Evolutionary conservation across 2,113 vertebrate species (phyloP).

Genomic region (Malurus cyaneus): DNA sequence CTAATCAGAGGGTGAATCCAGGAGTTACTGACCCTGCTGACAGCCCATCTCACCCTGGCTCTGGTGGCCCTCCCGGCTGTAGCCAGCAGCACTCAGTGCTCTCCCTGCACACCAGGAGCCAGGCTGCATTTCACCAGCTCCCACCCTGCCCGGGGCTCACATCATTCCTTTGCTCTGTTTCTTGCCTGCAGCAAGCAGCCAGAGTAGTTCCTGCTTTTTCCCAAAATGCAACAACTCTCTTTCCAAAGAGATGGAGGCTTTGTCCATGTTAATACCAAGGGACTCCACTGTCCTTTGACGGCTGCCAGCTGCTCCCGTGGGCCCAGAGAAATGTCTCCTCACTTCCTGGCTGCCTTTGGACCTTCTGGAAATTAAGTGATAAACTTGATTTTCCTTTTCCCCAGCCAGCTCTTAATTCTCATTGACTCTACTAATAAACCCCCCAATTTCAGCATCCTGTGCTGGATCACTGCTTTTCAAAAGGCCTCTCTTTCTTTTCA

Average conservation of each 20-base stretch:
- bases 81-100: rapidly evolving
- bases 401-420: background rate
- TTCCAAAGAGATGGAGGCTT: rapidly evolving
- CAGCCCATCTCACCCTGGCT: background rate
- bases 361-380: background rate
- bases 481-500: background rate
- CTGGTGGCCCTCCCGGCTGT: background rate
- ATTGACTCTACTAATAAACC: background rate
- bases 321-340: background rate
- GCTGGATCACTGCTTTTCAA: background rate
- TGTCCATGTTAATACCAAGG: background rate
- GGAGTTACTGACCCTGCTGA: background rate
- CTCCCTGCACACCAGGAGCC: background rate
- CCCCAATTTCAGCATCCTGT: background rate
- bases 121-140: background rate
- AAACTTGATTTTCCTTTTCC: background rate
- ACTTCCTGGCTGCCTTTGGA: background rate
- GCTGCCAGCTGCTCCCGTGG: background rate
- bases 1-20: rapidly evolving
- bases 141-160: background rate
- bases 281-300: background rate
- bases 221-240: background rate
- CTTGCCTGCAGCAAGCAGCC: background rate
- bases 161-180: background rate
- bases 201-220: background rate